Base-by-base conservation (phyloP, 2,797 vertebrate genomes). In the Eleutherodactylus coqui region DNA sequence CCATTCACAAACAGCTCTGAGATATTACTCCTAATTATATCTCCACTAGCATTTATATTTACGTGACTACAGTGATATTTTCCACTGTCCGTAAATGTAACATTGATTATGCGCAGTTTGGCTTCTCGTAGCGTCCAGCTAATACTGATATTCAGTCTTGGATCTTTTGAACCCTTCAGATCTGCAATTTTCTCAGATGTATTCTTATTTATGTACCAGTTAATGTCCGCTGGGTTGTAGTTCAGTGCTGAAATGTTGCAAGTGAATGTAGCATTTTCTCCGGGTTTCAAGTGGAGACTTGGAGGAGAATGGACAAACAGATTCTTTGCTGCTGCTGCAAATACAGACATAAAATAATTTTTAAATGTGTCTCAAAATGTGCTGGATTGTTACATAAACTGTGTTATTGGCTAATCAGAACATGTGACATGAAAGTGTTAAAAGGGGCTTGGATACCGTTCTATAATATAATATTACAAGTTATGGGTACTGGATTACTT, bases 61-160 rank as follows among this genome's bases (percentile, higher is more conserved):
- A 92, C 88, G 24, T 90, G n/a, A 3, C 83, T 88, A 0, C 92
- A 93, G 79, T 80, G 90, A 58, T 93, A 93, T 27, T 6, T 89
- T 58, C 93, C 93, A 0, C 89, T 90, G 86, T 93, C 92, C 0
- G 91, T 90, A 75, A 89, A 69, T 10, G 85, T 75, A 4, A 93
- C 82, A 10, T 93, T 84, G 53, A 78, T 11, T 58, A 93, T 92
- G 14, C 87, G 69, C 0, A 93, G 77, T 64, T 77, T 32, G 47
- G 86, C 86, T 21, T 3, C 34, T 32, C 47, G 75, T 34, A 34
- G 72, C 0, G 11, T 1, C 86, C 76, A 80, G 34, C 43, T 19
- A 7, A 16, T 41, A 11, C 2, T 75, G 16, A 87, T 55, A 24
- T 34, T 3, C 45, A 84, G 49, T 64, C 55, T 84, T 3, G 21